A percentile compares a stretch with the other conserved stretches of the same genome.
Conservation (phyloP, 2,113 vertebrate species). For the Tragulus kanchil region DNA sequence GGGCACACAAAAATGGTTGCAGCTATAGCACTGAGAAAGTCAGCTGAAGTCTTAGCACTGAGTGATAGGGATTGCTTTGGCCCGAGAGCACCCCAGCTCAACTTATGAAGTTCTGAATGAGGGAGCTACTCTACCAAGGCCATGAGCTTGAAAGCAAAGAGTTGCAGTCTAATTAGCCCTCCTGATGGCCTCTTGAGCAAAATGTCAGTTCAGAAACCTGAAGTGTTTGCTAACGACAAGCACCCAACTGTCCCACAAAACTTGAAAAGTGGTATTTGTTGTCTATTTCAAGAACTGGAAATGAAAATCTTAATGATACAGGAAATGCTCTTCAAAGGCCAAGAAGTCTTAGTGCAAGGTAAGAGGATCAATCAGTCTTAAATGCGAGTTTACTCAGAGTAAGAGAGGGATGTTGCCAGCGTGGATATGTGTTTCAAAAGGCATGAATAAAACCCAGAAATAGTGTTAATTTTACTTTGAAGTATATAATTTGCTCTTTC, state of each 20-base stretch:
- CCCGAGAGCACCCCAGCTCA: background rate
- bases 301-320: conserved; percentile 83
- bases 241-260: conserved; percentile 80
- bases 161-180: conserved; percentile 63
- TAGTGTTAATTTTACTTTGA: conserved; percentile 82
- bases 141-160: conserved; percentile 42
- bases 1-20: background rate
- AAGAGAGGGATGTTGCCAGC: conserved; percentile 67
- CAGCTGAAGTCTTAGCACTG: background rate
- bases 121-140: conserved; percentile 19
- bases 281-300: conserved; percentile 79
- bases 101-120: background rate
- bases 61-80: background rate
- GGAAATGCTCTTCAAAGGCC: conserved; percentile 84
- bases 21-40: background rate
- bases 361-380: conserved; percentile 85
- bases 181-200: conserved; percentile 71
- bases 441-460: conserved; percentile 74
- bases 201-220: conserved; percentile 76
- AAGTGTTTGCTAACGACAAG: conserved; percentile 80
- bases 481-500: conserved; percentile 76
- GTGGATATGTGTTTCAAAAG: conserved; percentile 77
- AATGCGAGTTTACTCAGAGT: conserved; percentile 76
- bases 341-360: conserved; percentile 80
- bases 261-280: conserved; percentile 75